Conservation (phyloP, 2,113 vertebrate genomes). For the human region DNA sequence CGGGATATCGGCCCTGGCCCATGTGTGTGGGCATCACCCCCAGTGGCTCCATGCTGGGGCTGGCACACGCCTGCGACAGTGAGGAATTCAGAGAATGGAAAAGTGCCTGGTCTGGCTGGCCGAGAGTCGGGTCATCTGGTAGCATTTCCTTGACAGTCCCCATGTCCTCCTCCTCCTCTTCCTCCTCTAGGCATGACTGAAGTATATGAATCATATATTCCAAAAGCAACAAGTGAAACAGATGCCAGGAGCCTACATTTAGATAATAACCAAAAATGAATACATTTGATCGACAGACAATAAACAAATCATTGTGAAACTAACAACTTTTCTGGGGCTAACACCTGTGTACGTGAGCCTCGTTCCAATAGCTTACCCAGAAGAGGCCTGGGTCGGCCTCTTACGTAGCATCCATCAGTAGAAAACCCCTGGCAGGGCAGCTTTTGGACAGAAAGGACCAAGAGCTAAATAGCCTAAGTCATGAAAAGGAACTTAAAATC, state of each 20-base stretch:
- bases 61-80: not conserved
- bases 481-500: not conserved
- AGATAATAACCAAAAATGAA: constrained; percentile 52
- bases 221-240: constrained; percentile 82
- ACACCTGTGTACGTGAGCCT: not conserved
- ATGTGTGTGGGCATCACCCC: not conserved
- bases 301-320: not conserved
- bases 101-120: constrained; percentile 58
- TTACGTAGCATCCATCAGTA: too few relatives aligned
- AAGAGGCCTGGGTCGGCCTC: not conserved
- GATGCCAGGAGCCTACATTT: constrained; percentile 83
- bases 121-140: constrained; percentile 28
- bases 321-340: not conserved
- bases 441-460: not conserved
- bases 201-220: constrained; percentile 82
- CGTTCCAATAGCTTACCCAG: too few relatives aligned
- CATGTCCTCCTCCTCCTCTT: constrained; percentile 70
- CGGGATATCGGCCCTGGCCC: constrained; percentile 23
- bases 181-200: constrained; percentile 80
- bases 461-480: not conserved
- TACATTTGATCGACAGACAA: not conserved
- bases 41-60: not conserved
- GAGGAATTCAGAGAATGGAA: constrained; percentile 13
- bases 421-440: too few relatives aligned
- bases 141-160: constrained; percentile 16